Conservation (phyloP, 53 echinoderm and acorn worm genomes). For the Echinometra lucunter region DNA sequence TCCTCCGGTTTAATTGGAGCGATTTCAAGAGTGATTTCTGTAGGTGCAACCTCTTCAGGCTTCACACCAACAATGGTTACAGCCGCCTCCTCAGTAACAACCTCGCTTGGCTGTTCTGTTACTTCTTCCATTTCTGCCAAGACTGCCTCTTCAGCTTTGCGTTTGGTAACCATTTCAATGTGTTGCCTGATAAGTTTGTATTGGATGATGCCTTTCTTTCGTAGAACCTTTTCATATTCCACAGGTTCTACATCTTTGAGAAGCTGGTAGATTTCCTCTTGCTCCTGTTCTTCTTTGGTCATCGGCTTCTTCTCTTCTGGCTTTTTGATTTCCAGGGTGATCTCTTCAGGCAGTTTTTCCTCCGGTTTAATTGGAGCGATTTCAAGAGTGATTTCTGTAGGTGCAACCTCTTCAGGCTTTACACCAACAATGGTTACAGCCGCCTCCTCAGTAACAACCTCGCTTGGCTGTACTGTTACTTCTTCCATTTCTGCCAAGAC, state of each 20-base stretch:
- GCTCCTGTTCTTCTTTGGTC: constrained; percentile 30
- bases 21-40: background rate
- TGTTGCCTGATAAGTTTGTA: constrained; percentile 70
- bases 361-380: constrained; percentile 34
- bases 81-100: constrained; percentile 62
- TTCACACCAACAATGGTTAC: constrained; percentile 6
- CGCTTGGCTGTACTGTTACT: constrained; percentile 55
- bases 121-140: constrained; percentile 13
- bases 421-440: background rate
- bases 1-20: background rate
- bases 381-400: background rate
- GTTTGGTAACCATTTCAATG: constrained; percentile 71
- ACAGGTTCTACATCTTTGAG: constrained; percentile 77
- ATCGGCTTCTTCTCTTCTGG: background rate
- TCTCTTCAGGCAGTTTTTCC: background rate
- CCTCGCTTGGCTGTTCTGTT: constrained; percentile 39
- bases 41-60: background rate
- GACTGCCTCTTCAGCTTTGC: constrained; percentile 69
- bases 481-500: constrained; percentile 64
- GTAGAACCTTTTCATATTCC: constrained; percentile 70
- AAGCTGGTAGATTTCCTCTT: constrained; percentile 73
- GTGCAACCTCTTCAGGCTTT: background rate
- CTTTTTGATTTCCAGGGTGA: background rate
- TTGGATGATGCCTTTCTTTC: constrained; percentile 33
- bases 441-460: constrained; percentile 48